Evolutionary conservation across 2,113 vertebrate species (phyloP).

Genomic region (Tachycineta bicolor): DNA sequence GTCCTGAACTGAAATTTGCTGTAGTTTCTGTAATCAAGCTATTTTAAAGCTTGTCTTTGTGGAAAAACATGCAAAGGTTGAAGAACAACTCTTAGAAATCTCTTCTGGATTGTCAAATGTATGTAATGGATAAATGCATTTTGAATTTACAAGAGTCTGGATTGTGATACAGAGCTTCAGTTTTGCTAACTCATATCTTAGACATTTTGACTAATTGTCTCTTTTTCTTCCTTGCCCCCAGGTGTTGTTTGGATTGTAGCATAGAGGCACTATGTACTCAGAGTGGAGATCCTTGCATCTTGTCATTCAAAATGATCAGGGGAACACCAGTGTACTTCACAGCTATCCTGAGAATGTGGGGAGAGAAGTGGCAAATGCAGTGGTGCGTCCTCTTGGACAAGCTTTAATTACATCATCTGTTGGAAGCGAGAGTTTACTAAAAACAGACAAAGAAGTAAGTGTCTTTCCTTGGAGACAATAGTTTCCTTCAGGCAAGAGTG

Average conservation of each 20-base stretch:
- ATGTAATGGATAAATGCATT: neutral
- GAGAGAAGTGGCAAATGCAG: conserved; percentile 91
- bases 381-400: conserved; percentile 91
- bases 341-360: conserved; percentile 91
- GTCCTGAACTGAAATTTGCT: neutral
- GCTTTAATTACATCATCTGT: conserved; percentile 82
- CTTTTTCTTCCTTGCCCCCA: conserved; percentile 31
- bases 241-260: conserved; percentile 71
- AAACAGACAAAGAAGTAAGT: conserved; percentile 96
- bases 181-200: neutral
- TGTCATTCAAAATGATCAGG: conserved; percentile 94
- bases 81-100: neutral
- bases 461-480: neutral
- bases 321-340: conserved; percentile 94
- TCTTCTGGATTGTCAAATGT: neutral
- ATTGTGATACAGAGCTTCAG: neutral
- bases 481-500: neutral
- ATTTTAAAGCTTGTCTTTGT: neutral
- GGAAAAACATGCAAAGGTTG: neutral
- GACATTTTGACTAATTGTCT: neutral
- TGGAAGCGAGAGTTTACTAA: conserved; percentile 88
- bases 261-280: conserved; percentile 90
- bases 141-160: neutral
- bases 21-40: neutral
- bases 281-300: conserved; percentile 97